Evolutionary conservation across 2,797 vertebrate genomes (phyloP), one percentile per base, ranked within the genome.

Genomic region (Microctenopoma lineatum): DNA sequence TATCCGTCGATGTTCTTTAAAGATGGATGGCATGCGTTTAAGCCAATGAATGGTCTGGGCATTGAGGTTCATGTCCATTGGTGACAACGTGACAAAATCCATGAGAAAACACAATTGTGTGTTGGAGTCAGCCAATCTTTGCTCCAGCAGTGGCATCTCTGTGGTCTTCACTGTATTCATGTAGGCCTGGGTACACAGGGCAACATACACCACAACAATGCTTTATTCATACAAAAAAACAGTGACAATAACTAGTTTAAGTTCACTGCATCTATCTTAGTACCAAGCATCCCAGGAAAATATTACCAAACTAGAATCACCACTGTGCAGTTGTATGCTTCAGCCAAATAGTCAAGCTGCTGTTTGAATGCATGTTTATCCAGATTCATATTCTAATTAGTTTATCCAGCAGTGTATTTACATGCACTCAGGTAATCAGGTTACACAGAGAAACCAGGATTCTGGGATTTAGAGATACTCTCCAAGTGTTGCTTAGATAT

Each of bases 1-100:
- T 12, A 97, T 97, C 62, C 92, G 92, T 18, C 70, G 79, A 80
- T 97, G 94, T 47, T 95, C 91, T 5, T 94, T 89, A 70, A 98
- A 96, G 81, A 96, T 87, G 12, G 77, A 91, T n/a, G 94, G 93
- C 94, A 97, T 96, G 34, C 93, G 90, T n/a, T 75, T 58, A 16
- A 92, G 81, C 95, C 96, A 96, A 29, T 95, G 95, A 72, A 95
- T 92, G 61, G 94, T 92, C 61, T 77, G 83, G 45, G 90, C 87
- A 83, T 95, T 96, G 26, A 95, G 90, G 27, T 84, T 85, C 64
- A 95, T 93, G 72, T 96, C 92, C 32, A 77, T 51, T 7, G 92
- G 84, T 4, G 95, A 94, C 26, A 98, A 90, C 59, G 10, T 91
- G 38, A 89, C 61, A 36, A 88, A 91, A 64, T 96, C 95, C 58